These are phyloP conservation scores for Andrena bucephala DNA, from an alignment of 2,888 invertebrate genomes.

Conservation along the genomic window DNA sequence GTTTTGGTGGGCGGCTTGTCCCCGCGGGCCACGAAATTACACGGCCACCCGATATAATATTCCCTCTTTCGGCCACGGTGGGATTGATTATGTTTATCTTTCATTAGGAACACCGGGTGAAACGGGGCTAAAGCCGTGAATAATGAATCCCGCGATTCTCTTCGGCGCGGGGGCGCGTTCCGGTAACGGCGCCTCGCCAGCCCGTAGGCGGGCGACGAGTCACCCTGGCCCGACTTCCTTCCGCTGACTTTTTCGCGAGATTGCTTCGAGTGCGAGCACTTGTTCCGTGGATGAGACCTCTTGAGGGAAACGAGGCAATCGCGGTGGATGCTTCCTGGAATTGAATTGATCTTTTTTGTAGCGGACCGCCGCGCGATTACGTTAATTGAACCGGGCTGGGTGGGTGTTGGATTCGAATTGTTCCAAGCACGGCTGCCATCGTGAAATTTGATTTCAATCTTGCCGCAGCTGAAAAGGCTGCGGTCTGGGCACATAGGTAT, in stretches of 20 bases:
- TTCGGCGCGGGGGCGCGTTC: slow-evolving; percentile 10
- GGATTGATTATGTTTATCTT: slow-evolving; percentile 84
- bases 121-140: slow-evolving; percentile 78
- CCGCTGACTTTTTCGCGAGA: slow-evolving; percentile 41
- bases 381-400: slow-evolving; percentile 45
- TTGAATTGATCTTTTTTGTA: slow-evolving; percentile 54
- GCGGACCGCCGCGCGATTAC: slow-evolving; percentile 38
- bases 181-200: background rate
- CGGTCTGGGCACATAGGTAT: background rate
- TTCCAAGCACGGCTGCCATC: background rate
- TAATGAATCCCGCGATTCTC: slow-evolving; percentile 77
- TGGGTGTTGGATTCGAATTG: slow-evolving; percentile 6
- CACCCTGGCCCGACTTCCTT: background rate
- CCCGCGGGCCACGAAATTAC: slow-evolving; percentile 76
- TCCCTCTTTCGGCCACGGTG: slow-evolving; percentile 79
- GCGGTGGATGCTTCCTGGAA: slow-evolving; percentile 11
- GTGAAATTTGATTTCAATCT: slow-evolving; percentile 31
- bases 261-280: slow-evolving; percentile 2
- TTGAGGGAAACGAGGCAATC: slow-evolving; percentile 40
- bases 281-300: slow-evolving; percentile 34
- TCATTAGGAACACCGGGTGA: slow-evolving; percentile 81
- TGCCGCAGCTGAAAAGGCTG: background rate
- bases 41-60: slow-evolving; percentile 80
- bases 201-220: background rate
- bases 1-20: slow-evolving; percentile 18